Evolutionary conservation across 2,113 vertebrate species (phyloP).

Genomic region (Falco punctatus): DNA sequence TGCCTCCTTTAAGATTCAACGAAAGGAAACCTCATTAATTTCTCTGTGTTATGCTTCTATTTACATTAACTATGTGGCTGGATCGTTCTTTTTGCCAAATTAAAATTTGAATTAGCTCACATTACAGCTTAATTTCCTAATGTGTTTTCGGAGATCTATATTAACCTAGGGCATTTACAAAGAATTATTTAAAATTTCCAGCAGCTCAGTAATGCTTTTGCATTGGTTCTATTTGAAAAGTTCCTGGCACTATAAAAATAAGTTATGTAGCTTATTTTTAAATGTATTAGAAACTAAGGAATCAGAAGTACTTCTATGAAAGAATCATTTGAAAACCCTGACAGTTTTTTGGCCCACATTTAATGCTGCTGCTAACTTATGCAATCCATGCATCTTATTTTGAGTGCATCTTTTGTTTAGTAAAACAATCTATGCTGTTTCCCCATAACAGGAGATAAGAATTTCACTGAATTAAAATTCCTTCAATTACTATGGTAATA

Average conservation of each 20-base stretch:
- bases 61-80: conserved; percentile 89
- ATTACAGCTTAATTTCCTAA: conserved; percentile 91
- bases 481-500: background rate
- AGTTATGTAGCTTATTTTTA: conserved; percentile 72
- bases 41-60: conserved; percentile 84
- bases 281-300: conserved; percentile 77
- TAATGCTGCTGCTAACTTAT: conserved; percentile 34
- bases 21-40: conserved; percentile 84
- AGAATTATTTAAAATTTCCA: conserved; percentile 83
- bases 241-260: conserved; percentile 75
- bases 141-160: conserved; percentile 90
- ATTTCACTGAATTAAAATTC: conserved; percentile 44
- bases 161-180: conserved; percentile 85
- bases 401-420: conserved; percentile 45
- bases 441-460: conserved; percentile 55
- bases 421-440: conserved; percentile 52
- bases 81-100: conserved; percentile 93
- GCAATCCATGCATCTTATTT: conserved; percentile 63
- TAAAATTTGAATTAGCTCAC: conserved; percentile 94
- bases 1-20: conserved; percentile 80
- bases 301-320: conserved; percentile 69
- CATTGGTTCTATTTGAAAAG: conserved; percentile 70
- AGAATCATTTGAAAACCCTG: conserved; percentile 62
- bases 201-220: conserved; percentile 68
- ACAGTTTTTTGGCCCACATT: conserved; percentile 58